Percentiles rank a stretch among this genome's conserved stretches.
Evolutionary conservation across 2,797 vertebrate genomes (phyloP).

Genomic region (Benthosema pterotum): DNA sequence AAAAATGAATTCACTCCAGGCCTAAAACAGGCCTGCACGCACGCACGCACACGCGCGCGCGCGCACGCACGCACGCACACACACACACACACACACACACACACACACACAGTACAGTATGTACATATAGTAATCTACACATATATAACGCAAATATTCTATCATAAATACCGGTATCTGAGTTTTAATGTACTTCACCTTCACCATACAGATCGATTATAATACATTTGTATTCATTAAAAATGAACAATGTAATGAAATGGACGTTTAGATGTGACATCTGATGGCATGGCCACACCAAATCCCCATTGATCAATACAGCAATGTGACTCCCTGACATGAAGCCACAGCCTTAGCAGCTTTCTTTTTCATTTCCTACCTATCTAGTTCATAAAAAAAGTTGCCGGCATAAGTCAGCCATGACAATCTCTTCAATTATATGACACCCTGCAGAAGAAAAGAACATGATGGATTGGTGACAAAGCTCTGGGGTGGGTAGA

Average conservation of each 20-base stretch:
- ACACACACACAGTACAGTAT: too few species aligned
- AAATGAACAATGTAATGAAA: constrained; percentile 24
- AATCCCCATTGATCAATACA: constrained; percentile 58
- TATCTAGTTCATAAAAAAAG: constrained; percentile 57
- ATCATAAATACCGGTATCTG: too few species aligned
- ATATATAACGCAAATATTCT: too few species aligned
- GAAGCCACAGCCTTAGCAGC: constrained; percentile 22
- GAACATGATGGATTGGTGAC: constrained; percentile 62
- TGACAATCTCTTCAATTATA: constrained; percentile 71
- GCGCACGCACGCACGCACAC: too few species aligned
- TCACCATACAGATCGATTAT: too few species aligned
- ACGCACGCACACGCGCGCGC: too few species aligned
- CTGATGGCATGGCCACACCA: constrained; percentile 38
- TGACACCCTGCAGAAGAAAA: constrained; percentile 63
- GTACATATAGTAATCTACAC: too few species aligned
- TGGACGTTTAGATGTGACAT: constrained; percentile 44
- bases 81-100: too few species aligned
- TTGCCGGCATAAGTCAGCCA: constrained; percentile 65
- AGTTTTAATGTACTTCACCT: too few species aligned
- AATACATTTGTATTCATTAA: too few species aligned
- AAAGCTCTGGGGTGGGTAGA: constrained; percentile 46
- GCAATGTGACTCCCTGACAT: constrained; percentile 37
- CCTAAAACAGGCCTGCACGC: too few species aligned
- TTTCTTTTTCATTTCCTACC: constrained; percentile 52
- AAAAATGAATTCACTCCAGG: neutral